These are phyloP conservation scores for Reticulitermes lucifugus DNA, from an alignment of 2,888 invertebrate genomes.

Conservation along the genomic window DNA sequence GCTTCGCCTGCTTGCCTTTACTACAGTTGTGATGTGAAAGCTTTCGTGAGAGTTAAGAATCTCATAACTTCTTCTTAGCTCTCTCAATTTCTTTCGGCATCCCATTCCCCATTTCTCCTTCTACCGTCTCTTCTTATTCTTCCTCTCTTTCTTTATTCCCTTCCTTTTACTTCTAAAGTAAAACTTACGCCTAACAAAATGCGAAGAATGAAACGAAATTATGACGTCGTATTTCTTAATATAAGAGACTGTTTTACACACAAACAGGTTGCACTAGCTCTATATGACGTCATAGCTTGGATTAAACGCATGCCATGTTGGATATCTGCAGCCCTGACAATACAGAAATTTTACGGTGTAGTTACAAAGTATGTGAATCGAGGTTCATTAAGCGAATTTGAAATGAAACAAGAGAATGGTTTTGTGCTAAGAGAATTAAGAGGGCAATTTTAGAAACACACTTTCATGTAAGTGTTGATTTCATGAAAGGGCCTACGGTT, in stretches of 20 bases:
- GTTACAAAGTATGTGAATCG: not conserved
- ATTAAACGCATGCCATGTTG: constrained; percentile 15
- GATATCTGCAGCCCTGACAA: not conserved
- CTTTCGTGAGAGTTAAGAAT: constrained; percentile 47
- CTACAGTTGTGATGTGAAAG: constrained; percentile 26
- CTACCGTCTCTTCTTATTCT: constrained; percentile 18
- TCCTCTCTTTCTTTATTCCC: constrained; percentile 27
- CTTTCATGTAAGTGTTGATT: not conserved
- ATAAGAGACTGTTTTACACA: constrained; percentile 47
- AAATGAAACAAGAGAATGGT: not conserved
- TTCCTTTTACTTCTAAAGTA: constrained; percentile 38
- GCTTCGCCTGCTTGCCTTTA: not conserved
- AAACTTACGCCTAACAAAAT: constrained; percentile 47
- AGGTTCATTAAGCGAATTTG: not conserved
- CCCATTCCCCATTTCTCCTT: not conserved
- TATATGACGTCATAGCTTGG: constrained; percentile 27
- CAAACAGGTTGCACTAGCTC: constrained; percentile 41
- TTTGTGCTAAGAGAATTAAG: not conserved
- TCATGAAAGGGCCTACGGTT: not conserved
- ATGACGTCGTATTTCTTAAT: constrained; percentile 51
- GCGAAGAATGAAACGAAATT: constrained; percentile 41
- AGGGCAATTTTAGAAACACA: not conserved
- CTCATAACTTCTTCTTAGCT: constrained; percentile 51
- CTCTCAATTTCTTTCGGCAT: constrained; percentile 46
- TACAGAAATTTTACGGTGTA: not conserved